These are phyloP conservation scores for Dreissena rostriformis DNA, from an alignment of 1,140 invertebrate genomes.

Conservation along the genomic window DNA sequence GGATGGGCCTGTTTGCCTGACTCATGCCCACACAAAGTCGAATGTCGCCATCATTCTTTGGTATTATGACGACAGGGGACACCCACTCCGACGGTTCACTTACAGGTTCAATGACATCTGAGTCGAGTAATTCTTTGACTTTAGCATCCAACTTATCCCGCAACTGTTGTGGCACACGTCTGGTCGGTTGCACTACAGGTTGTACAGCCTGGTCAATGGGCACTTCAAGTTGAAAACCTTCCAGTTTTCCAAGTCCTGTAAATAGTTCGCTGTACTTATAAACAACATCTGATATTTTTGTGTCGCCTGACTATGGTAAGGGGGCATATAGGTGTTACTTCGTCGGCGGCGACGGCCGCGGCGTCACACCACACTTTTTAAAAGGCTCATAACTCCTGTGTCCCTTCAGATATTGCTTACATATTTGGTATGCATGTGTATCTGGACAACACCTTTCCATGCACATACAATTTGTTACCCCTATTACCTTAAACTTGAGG, in stretches of 20 bases:
- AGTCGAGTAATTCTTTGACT: slow-evolving; percentile 55
- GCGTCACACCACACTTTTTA: no score
- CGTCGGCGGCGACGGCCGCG: no score
- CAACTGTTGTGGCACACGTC: slow-evolving; percentile 56
- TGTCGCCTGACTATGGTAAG: no score
- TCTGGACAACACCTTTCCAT: no score
- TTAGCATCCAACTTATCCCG: slow-evolving; percentile 60
- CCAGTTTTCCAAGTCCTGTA: slow-evolving; percentile 27
- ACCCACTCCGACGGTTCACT: slow-evolving; percentile 67
- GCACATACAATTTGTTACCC: no score
- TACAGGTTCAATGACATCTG: slow-evolving; percentile 67
- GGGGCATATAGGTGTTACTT: no score
- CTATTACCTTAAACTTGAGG: no score
- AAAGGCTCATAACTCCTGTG: no score
- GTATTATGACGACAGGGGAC: slow-evolving; percentile 56
- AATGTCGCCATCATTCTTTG: slow-evolving; percentile 58
- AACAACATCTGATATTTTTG: slow-evolving; percentile 1
- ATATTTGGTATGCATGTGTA: no score
- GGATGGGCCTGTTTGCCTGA: slow-evolving; percentile 62
- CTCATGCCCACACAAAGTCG: slow-evolving; percentile 71
- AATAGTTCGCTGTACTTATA: slow-evolving; percentile 13
- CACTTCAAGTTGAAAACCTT: slow-evolving; percentile 35
- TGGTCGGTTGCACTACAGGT: slow-evolving; percentile 23
- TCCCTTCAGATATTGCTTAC: no score
- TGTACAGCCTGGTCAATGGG: neutral